A percentile compares a stretch with the other conserved stretches of the same genome.
Evolutionary conservation across 2,888 invertebrate species (phyloP).

Genomic region (Plutella xylostella): DNA sequence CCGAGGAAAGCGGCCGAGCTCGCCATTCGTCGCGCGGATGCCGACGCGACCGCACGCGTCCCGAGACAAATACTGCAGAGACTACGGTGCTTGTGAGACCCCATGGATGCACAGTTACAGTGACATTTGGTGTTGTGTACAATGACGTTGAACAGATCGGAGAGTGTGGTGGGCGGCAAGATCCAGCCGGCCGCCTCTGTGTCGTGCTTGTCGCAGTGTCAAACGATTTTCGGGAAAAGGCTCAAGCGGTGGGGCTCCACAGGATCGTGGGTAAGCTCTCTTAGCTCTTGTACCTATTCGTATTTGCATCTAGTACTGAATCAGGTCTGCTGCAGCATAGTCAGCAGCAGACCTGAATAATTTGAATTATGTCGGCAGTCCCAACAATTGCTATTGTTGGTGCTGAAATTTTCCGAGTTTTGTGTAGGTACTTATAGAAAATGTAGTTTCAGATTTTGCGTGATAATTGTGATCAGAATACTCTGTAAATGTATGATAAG

Average conservation of each 20-base stretch:
- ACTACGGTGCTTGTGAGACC: not conserved
- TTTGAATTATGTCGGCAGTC: no score
- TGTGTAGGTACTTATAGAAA: no score
- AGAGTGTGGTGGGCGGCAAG: slow-evolving; percentile 51
- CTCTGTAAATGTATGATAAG: no score
- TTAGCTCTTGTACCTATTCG: not conserved
- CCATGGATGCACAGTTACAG: not conserved
- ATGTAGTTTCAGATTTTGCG: no score
- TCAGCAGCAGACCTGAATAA: no score
- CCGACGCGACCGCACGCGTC: slow-evolving; percentile 37
- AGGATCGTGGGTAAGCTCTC: slow-evolving; percentile 77
- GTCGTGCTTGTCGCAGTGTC: slow-evolving; percentile 67
- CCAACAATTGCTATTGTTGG: no score
- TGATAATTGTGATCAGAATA: no score
- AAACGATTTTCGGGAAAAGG: slow-evolving; percentile 75
- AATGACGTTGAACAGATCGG: slow-evolving; percentile 62
- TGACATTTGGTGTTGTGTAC: slow-evolving; percentile 6
- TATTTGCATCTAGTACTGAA: no score
- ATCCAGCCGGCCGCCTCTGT: slow-evolving; percentile 63
- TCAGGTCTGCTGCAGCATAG: no score
- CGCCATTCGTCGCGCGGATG: slow-evolving; percentile 30
- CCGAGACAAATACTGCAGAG: not conserved
- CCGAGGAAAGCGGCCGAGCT: slow-evolving; percentile 34
- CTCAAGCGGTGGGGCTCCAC: slow-evolving; percentile 80
- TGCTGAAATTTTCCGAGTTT: no score